phyloP scores from a whole-genome alignment of 2,797 vertebrate species.

The Rhinichthys osculus region DNA sequence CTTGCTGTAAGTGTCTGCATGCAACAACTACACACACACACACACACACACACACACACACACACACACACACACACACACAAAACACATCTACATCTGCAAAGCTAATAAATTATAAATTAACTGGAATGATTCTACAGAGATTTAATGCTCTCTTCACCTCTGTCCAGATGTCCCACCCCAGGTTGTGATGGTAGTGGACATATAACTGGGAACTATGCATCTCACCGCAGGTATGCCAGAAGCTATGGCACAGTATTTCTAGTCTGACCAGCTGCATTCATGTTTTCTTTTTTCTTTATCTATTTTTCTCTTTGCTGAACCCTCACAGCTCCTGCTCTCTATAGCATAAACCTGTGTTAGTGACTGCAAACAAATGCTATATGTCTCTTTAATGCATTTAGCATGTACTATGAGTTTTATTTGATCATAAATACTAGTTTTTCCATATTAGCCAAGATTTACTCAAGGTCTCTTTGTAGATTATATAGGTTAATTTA shows the following conservation, averaged over 20 bases:
- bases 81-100: neutral
- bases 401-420: neutral
- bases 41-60: neutral
- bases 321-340: conserved; percentile 23
- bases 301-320: conserved; percentile 24
- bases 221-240: conserved; percentile 95
- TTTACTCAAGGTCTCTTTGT: neutral
- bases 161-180: conserved; percentile 89
- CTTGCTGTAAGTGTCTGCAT: conserved; percentile 89
- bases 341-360: conserved; percentile 7
- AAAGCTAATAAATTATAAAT: neutral
- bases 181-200: conserved; percentile 98
- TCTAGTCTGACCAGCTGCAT: conserved; percentile 20
- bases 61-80: neutral
- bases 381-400: conserved; percentile 22
- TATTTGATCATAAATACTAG: neutral
- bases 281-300: conserved; percentile 49
- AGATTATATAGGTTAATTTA: neutral
- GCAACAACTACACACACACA: neutral
- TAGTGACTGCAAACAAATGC: conserved; percentile 9
- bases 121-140: neutral
- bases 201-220: conserved; percentile 99
- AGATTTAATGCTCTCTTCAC: conserved; percentile 57
- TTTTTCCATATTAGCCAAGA: neutral
- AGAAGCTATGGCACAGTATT: conserved; percentile 10